phyloP scores from a whole-genome alignment of 2,888 invertebrate genomes.

The Oeneis ivallda region DNA sequence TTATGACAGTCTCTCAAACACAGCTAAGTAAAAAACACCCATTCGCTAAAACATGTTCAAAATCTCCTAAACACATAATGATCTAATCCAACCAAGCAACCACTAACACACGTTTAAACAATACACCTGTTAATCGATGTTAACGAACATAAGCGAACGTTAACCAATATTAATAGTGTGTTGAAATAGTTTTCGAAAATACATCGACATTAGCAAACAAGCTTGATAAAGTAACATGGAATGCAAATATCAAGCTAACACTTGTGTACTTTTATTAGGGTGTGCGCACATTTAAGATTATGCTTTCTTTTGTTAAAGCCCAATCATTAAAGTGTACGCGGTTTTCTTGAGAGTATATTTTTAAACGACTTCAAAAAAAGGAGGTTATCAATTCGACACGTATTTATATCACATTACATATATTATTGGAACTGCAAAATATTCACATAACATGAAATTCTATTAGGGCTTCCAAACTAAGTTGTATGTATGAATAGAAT shows the following conservation, averaged over 20 bases:
- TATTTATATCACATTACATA: too few relatives aligned
- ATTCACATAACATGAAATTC: too few relatives aligned
- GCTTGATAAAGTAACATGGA: constrained; percentile 30
- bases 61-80: constrained; percentile 30
- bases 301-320: not conserved
- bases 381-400: too few relatives aligned
- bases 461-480: too few relatives aligned
- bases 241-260: constrained; percentile 36
- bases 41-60: constrained; percentile 27
- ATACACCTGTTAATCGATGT: constrained; percentile 31
- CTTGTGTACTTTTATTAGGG: not conserved
- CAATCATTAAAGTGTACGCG: not conserved
- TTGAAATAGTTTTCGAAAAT: constrained; percentile 29
- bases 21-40: constrained; percentile 9
- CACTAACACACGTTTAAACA: constrained; percentile 29
- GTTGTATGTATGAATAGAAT: too few relatives aligned
- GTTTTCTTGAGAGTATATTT: not conserved
- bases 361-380: not conserved
- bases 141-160: constrained; percentile 21
- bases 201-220: constrained; percentile 25
- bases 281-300: not conserved
- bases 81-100: constrained; percentile 30
- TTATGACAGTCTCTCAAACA: not conserved
- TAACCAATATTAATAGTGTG: constrained; percentile 24
- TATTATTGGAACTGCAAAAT: too few relatives aligned